phyloP scores from a whole-genome alignment of 2,113 vertebrate genomes.

The Riparia riparia region DNA sequence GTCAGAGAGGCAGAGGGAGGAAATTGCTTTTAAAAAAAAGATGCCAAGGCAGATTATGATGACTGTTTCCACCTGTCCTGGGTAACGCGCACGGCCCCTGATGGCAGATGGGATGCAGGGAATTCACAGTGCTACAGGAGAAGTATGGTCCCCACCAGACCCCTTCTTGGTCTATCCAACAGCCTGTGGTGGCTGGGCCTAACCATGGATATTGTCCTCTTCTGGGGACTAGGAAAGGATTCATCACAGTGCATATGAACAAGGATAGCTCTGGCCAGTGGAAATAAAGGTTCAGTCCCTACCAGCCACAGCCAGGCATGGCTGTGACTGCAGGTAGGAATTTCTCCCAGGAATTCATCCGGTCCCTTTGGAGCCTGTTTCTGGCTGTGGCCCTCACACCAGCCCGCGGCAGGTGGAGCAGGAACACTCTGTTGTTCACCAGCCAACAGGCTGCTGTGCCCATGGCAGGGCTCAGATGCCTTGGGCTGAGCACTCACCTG shows the following conservation, averaged over 20 bases:
- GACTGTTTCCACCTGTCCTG: constrained; percentile 53
- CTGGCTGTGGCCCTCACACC: background rate
- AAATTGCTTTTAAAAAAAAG: constrained; percentile 61
- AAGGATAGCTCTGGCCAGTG: background rate
- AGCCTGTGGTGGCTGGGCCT: background rate
- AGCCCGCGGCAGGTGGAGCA: background rate
- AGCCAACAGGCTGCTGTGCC: background rate
- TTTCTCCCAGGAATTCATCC: background rate
- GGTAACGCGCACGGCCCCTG: fast-evolving
- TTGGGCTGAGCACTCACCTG: background rate
- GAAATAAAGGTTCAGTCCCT: background rate
- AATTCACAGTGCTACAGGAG: background rate
- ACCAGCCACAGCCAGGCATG: background rate
- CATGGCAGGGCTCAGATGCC: background rate
- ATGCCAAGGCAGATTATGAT: constrained; percentile 53
- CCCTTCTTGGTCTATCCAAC: background rate
- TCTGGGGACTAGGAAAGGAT: background rate
- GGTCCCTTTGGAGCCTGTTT: background rate
- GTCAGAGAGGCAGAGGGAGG: constrained; percentile 53
- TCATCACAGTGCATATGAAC: fast-evolving
- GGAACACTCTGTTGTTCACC: background rate
- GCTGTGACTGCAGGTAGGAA: background rate
- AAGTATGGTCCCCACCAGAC: background rate
- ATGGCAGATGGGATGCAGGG: background rate
- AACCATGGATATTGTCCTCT: background rate